These are phyloP conservation scores for Limosa lapponica DNA, from an alignment of 2,797 vertebrate genomes.

Conservation along the genomic window DNA sequence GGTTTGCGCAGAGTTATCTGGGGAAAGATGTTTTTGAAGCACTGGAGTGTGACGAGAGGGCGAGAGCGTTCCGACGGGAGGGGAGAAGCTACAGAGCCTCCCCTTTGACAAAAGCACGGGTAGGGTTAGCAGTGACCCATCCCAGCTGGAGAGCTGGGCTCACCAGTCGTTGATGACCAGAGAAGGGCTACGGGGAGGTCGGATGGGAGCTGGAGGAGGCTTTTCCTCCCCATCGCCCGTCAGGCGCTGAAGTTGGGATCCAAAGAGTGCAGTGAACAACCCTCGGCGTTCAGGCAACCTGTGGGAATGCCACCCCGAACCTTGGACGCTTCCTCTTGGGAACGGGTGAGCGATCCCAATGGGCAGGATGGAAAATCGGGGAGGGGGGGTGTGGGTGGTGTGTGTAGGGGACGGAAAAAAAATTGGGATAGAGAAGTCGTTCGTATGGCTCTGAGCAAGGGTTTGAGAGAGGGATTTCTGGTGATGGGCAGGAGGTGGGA, in stretches of 20 bases:
- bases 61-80: not conserved
- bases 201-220: not conserved
- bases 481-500: not conserved
- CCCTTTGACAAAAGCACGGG: not conserved
- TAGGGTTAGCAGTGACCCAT: not conserved
- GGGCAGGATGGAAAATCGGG: not conserved
- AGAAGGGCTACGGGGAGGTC: not conserved
- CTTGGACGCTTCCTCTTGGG: slow-evolving; percentile 29
- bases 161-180: not conserved
- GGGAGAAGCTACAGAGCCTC: not conserved
- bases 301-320: slow-evolving; percentile 47
- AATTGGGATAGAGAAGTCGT: not conserved
- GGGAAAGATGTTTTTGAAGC: not conserved
- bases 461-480: slow-evolving; percentile 34
- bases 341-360: not conserved
- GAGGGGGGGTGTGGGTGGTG: too few species aligned
- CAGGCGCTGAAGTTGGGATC: slow-evolving; percentile 25
- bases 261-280: slow-evolving; percentile 38
- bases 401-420: not conserved
- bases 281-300: slow-evolving; percentile 19
- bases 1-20: not conserved
- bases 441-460: slow-evolving; percentile 6
- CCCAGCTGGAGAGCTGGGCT: not conserved
- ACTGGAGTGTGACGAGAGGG: slow-evolving; percentile 3
- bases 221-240: not conserved